Evolutionary conservation across 2,113 vertebrate species (phyloP).

Genomic region (Plecotus auritus): DNA sequence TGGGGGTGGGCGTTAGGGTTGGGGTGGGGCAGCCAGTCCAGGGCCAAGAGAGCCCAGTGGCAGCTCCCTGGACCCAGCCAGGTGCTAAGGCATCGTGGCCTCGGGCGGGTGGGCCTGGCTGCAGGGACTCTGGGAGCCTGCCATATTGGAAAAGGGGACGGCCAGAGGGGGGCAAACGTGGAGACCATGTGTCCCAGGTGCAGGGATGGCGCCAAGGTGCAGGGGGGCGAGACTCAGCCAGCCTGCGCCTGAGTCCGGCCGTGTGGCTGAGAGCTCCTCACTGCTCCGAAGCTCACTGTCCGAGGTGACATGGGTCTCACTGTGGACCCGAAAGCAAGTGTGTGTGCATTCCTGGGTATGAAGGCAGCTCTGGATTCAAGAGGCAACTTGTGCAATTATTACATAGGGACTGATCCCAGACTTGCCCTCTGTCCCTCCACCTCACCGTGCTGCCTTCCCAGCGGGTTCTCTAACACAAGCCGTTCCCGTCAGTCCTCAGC

Average conservation of each 20-base stretch:
- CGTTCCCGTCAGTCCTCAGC: fast-evolving
- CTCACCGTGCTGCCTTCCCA: fast-evolving
- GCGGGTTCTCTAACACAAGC: neutral
- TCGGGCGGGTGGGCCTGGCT: neutral
- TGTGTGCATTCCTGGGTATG: neutral
- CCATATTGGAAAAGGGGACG: neutral
- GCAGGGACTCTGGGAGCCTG: neutral
- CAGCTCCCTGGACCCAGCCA: neutral
- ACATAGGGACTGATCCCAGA: neutral
- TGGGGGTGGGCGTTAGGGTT: too few relatives aligned
- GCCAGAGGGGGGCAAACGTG: neutral
- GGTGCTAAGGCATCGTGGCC: neutral
- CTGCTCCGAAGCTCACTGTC: neutral
- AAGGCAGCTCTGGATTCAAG: neutral
- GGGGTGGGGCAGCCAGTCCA: neutral
- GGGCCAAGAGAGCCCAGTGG: neutral
- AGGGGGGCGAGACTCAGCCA: neutral
- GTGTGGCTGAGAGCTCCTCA: neutral
- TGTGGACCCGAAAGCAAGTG: neutral
- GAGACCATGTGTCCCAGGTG: neutral
- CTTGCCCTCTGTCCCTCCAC: fast-evolving
- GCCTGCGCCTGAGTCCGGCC: neutral
- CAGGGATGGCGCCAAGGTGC: neutral
- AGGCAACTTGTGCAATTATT: neutral
- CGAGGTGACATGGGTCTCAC: neutral